These are phyloP conservation scores for Solenopsis invicta DNA, from an alignment of 1,140 invertebrate genomes.

Conservation along the genomic window DNA sequence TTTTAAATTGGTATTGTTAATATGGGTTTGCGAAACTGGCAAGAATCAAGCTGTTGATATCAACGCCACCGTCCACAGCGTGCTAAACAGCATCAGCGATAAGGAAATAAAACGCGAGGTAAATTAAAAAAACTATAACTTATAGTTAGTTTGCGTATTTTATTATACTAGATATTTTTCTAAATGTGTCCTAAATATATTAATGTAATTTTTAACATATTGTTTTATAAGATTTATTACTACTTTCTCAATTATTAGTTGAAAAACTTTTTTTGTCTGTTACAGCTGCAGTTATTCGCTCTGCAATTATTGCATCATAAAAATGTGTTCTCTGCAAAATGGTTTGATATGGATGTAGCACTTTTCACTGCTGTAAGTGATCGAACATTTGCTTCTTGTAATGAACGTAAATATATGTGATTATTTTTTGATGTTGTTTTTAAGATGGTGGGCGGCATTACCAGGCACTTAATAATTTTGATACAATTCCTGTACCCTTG, in stretches of 20 bases:
- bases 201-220: neutral
- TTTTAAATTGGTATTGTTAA: neutral
- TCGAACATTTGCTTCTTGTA: too few relatives aligned
- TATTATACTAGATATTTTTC: neutral
- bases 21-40: neutral
- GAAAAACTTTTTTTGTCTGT: neutral
- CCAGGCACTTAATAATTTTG: too few relatives aligned
- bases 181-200: neutral
- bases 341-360: too few relatives aligned
- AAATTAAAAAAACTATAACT: neutral
- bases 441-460: too few relatives aligned
- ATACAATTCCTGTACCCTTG: too few relatives aligned
- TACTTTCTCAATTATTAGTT: neutral
- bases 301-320: too few relatives aligned
- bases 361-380: too few relatives aligned
- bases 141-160: neutral
- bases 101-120: neutral
- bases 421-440: too few relatives aligned
- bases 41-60: neutral
- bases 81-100: neutral
- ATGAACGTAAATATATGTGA: too few relatives aligned
- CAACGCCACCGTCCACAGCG: neutral
- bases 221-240: slow-evolving; percentile 11
- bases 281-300: too few relatives aligned
- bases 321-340: too few relatives aligned